phyloP scores from a whole-genome alignment of 30 jellyfish, hydroid and myxozoan genomes.

The Clytia hemisphaerica region DNA sequence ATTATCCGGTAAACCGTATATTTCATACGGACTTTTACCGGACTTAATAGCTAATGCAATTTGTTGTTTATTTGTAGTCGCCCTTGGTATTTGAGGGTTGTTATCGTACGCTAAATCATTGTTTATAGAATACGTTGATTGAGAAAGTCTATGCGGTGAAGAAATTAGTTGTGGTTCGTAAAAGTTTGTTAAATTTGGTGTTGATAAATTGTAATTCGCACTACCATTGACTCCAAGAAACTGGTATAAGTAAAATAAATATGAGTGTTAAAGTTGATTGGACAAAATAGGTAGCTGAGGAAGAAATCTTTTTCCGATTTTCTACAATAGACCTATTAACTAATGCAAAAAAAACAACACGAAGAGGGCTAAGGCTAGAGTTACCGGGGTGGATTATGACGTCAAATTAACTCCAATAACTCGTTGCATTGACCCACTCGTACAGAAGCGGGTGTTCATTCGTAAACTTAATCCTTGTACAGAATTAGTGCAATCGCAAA shows the following conservation, averaged over 20 bases:
- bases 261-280: background rate
- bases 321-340: no score
- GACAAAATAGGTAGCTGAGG: no score
- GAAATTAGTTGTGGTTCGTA: background rate
- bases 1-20: slow-evolving; percentile 86
- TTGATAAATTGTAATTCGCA: background rate
- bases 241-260: background rate
- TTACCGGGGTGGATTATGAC: no score
- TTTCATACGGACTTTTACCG: slow-evolving; percentile 96
- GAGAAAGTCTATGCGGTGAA: slow-evolving; percentile 21
- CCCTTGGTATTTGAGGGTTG: background rate
- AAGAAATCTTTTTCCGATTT: no score
- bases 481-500: no score
- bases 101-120: background rate
- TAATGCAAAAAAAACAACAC: no score
- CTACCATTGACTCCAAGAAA: slow-evolving; percentile 3
- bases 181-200: slow-evolving; percentile 49
- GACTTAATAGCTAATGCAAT: slow-evolving; percentile 94
- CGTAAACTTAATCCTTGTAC: no score
- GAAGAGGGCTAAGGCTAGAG: no score
- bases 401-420: no score
- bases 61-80: slow-evolving; percentile 52
- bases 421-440: no score
- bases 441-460: no score
- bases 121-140: slow-evolving; percentile 40